Conservation (phyloP, 2,113 vertebrate species). For the Shinisaurus crocodilurus region DNA sequence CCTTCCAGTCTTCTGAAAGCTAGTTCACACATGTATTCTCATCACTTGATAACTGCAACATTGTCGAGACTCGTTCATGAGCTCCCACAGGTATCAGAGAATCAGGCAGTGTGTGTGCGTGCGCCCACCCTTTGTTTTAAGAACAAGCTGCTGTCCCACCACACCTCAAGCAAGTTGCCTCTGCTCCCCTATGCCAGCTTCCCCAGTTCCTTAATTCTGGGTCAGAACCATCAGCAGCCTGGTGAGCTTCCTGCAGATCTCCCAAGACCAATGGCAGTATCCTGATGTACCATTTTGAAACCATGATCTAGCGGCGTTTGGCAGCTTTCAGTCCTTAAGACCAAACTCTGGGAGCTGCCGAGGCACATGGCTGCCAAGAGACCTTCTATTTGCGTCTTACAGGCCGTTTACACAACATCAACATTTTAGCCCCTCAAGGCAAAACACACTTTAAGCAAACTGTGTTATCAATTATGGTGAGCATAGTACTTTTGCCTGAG, state of each 20-base stretch:
- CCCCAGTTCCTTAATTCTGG: neutral
- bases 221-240: neutral
- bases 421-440: neutral
- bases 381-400: constrained; percentile 26
- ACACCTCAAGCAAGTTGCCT: neutral
- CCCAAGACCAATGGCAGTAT: neutral
- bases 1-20: no score
- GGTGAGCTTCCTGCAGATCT: neutral
- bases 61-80: no score
- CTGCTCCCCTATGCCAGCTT: neutral
- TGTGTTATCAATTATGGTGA: neutral
- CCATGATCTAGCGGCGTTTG: no score
- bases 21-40: no score
- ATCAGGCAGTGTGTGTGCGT: no score
- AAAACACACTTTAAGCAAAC: neutral
- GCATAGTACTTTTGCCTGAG: neutral
- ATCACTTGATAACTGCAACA: no score
- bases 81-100: no score
- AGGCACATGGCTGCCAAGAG: neutral
- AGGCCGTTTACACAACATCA: constrained; percentile 22
- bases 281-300: neutral
- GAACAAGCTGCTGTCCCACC: no score
- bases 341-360: neutral
- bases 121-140: no score
- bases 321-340: neutral